Conservation (phyloP, 2,888 invertebrate genomes). For the Erebia epiphron region DNA sequence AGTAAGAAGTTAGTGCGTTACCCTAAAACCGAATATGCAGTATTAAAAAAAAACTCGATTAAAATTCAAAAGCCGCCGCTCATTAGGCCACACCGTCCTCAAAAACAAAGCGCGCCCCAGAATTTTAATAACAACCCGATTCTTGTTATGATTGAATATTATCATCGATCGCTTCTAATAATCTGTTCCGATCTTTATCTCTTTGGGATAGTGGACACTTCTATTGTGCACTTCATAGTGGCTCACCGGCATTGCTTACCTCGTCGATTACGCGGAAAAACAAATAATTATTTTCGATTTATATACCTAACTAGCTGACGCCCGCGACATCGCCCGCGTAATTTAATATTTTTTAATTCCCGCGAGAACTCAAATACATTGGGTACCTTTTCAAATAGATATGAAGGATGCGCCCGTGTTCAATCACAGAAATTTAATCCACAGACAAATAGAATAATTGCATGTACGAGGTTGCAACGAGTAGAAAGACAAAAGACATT, state of each 20-base stretch:
- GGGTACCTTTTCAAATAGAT: no score
- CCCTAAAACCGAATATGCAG: neutral
- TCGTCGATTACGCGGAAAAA: no score
- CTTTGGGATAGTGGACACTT: conserved; percentile 13
- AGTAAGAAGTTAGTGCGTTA: neutral
- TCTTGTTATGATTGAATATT: conserved; percentile 45
- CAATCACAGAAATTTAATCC: neutral
- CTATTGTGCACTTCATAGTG: conserved; percentile 1
- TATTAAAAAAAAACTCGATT: conserved; percentile 12
- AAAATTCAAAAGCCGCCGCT: conserved; percentile 30
- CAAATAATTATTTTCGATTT: no score
- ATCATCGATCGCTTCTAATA: conserved; percentile 46
- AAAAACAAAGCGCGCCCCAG: conserved; percentile 29
- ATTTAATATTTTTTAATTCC: no score
- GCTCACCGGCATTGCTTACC: neutral
- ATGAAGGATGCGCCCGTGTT: neutral
- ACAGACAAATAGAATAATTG: conserved; percentile 1
- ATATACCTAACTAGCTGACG: no score
- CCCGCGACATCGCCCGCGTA: no score
- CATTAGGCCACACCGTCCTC: conserved; percentile 30
- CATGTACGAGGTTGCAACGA: no score
- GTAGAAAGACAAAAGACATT: neutral
- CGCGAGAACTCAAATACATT: no score
- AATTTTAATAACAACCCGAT: conserved; percentile 24
- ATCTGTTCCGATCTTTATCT: conserved; percentile 39